A percentile compares a stretch with the other conserved stretches of the same genome.
Conservation (phyloP, 2,113 vertebrate species). For the Willisornis vidua region DNA sequence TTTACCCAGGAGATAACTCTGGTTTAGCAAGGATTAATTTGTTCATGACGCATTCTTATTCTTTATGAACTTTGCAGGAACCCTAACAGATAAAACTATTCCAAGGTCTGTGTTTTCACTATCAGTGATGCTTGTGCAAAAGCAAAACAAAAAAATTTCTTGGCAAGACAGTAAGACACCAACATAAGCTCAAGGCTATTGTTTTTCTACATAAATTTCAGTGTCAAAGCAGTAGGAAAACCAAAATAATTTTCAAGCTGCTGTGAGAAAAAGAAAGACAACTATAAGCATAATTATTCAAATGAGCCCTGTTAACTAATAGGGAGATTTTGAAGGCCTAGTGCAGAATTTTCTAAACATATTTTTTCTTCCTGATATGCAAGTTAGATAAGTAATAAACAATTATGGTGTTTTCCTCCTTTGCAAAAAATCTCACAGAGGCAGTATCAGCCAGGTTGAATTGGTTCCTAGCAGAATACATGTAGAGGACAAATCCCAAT, state of each 20-base stretch:
- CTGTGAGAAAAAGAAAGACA: not conserved
- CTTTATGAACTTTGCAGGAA: not conserved
- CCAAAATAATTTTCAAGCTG: slow-evolving; percentile 22
- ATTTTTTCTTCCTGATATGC: not conserved
- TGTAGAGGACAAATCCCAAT: not conserved
- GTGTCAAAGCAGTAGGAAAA: not conserved
- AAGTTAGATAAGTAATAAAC: not conserved
- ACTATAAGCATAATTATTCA: slow-evolving; percentile 28
- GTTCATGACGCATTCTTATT: not conserved
- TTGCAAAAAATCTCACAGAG: not conserved
- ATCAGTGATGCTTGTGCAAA: not conserved
- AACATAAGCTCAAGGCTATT: not conserved
- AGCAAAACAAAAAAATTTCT: not conserved
- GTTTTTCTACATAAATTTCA: not conserved
- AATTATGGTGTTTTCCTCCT: not conserved
- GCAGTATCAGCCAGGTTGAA: not conserved
- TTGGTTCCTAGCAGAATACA: not conserved
- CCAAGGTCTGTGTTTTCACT: not conserved
- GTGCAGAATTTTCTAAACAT: not conserved
- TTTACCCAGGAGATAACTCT: not conserved
- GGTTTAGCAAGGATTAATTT: not conserved
- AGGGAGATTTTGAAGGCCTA: not conserved
- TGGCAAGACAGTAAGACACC: not conserved
- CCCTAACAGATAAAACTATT: not conserved
- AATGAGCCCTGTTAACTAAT: not conserved